These are phyloP conservation scores for Scaptomyza polygonia DNA, from an alignment of 2,888 invertebrate genomes.

Conservation along the genomic window DNA sequence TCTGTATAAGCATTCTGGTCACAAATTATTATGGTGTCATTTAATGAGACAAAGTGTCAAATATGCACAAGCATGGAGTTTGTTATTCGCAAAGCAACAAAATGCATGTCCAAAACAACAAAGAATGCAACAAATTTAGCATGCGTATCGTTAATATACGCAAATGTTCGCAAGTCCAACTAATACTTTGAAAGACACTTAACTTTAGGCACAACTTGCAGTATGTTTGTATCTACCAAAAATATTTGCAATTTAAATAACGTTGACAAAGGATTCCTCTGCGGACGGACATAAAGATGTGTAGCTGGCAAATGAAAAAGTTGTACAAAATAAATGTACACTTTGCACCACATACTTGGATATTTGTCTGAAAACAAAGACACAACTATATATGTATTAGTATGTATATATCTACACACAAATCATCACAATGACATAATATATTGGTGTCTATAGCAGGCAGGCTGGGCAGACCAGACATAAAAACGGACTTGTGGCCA, in stretches of 20 bases:
- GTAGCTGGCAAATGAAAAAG: constrained; percentile 8
- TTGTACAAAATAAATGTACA: constrained; percentile 45
- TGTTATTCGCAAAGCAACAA: constrained; percentile 63
- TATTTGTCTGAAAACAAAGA: constrained; percentile 33
- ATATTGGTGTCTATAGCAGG: constrained; percentile 62
- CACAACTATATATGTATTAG: not conserved
- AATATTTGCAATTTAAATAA: constrained; percentile 63
- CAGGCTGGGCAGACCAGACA: constrained; percentile 21
- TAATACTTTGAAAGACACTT: constrained; percentile 4
- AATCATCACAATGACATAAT: constrained; percentile 55
- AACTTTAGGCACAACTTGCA: constrained; percentile 26
- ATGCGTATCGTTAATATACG: constrained; percentile 1
- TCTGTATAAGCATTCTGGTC: constrained; percentile 42
- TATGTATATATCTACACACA: not conserved
- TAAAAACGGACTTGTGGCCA: constrained; percentile 8
- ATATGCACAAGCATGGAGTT: constrained; percentile 73
- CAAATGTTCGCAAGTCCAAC: not conserved
- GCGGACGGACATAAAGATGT: not conserved
- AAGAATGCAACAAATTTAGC: constrained; percentile 13
- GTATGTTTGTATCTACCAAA: not conserved
- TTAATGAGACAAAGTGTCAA: constrained; percentile 79
- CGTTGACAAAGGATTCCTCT: constrained; percentile 32
- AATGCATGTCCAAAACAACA: constrained; percentile 60
- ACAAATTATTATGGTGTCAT: constrained; percentile 73
- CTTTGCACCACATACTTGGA: constrained; percentile 38